These are phyloP conservation scores for Felis chaus DNA, from an alignment of 2,113 vertebrate genomes.

Conservation along the genomic window DNA sequence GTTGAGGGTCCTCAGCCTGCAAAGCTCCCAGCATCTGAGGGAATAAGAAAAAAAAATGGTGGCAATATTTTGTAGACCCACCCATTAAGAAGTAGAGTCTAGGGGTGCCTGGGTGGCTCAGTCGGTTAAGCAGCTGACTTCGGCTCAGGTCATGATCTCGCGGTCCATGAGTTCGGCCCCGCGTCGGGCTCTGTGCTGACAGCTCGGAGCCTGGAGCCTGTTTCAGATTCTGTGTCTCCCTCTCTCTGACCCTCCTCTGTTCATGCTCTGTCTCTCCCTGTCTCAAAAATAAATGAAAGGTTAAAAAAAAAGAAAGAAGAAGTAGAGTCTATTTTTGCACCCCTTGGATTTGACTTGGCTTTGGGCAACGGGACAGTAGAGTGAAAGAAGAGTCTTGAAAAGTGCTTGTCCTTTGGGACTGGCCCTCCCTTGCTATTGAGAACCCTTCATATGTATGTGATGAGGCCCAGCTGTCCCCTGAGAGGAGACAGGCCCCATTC, in stretches of 20 bases:
- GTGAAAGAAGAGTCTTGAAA: neutral
- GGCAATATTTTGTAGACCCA: neutral
- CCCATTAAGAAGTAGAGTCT: neutral
- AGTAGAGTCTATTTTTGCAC: neutral
- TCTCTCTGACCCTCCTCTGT: too few relatives aligned
- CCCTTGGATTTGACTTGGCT: neutral
- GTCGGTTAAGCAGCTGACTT: too few relatives aligned
- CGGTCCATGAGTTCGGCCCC: too few relatives aligned
- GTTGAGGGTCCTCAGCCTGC: neutral
- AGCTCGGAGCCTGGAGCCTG: too few relatives aligned
- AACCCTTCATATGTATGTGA: accelerated
- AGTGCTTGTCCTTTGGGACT: neutral
- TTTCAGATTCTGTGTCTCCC: too few relatives aligned
- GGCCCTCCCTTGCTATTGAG: neutral
- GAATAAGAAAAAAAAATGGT: neutral
- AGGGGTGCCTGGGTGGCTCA: too few relatives aligned
- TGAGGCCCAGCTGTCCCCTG: neutral
- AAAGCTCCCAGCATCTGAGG: neutral
- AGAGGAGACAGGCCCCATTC: neutral
- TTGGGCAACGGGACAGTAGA: neutral
- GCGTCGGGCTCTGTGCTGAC: too few relatives aligned
- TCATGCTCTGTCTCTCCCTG: too few relatives aligned
- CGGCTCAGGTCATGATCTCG: too few relatives aligned
- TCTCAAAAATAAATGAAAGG: too few relatives aligned
- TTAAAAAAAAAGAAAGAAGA: neutral